These are phyloP conservation scores for Lacanobia wlatinum DNA, from an alignment of 2,888 invertebrate species.

Conservation along the genomic window DNA sequence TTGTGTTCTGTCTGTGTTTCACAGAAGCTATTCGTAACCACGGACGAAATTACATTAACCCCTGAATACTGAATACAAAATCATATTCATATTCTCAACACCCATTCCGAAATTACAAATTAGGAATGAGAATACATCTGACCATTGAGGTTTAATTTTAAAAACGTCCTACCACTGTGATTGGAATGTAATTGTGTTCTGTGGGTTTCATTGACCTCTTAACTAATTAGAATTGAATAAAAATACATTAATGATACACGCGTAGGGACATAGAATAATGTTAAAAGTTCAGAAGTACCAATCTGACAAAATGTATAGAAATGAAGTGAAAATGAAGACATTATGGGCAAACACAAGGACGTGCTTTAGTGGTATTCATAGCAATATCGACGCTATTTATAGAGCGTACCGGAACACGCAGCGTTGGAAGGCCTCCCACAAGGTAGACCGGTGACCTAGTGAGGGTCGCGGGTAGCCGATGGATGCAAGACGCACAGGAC, in stretches of 20 bases:
- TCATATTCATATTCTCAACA: conserved; percentile 17
- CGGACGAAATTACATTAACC: conserved; percentile 24
- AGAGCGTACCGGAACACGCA: too few species aligned
- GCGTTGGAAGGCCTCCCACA: too few species aligned
- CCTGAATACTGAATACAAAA: conserved; percentile 37
- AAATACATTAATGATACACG: neutral
- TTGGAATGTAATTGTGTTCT: conserved; percentile 13
- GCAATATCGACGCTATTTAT: too few species aligned
- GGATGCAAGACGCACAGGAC: too few species aligned
- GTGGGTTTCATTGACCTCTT: conserved; percentile 34
- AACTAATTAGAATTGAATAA: conserved; percentile 54
- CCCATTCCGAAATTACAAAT: conserved; percentile 1
- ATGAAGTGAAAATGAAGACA: too few species aligned
- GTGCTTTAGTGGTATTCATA: neutral
- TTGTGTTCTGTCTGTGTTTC: neutral
- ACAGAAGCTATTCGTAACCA: conserved; percentile 5
- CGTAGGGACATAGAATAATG: neutral
- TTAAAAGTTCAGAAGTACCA: conserved; percentile 8
- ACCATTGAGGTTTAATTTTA: conserved; percentile 8
- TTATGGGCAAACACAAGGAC: neutral
- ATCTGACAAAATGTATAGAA: neutral
- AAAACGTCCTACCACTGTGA: conserved; percentile 6
- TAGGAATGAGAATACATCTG: conserved; percentile 7
- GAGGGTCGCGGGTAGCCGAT: too few species aligned
- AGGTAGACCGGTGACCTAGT: too few species aligned